Evolutionary conservation across 2,797 vertebrate species (phyloP).

Genomic region (Tachyglossus aculeatus): DNA sequence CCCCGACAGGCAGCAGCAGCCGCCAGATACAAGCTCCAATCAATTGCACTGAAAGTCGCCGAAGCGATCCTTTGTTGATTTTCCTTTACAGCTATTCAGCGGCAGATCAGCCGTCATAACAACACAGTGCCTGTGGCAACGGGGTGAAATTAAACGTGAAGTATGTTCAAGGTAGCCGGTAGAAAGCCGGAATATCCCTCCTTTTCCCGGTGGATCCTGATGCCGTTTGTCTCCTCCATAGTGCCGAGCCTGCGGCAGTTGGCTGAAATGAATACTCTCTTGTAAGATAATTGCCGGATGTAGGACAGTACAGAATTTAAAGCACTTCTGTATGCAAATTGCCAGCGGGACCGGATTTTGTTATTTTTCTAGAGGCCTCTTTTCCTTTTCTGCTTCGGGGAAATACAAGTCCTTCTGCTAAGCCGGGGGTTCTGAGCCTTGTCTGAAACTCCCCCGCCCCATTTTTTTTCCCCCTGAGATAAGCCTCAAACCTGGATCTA

Average conservation of each 20-base stretch:
- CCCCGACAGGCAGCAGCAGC: slow-evolving; percentile 60
- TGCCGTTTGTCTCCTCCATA: not conserved
- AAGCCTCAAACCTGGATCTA: slow-evolving; percentile 4
- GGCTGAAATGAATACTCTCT: slow-evolving; percentile 14
- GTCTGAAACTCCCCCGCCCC: not conserved
- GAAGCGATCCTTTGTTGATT: slow-evolving; percentile 62
- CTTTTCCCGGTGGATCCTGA: slow-evolving; percentile 15
- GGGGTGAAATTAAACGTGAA: slow-evolving; percentile 64
- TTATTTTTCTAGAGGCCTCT: slow-evolving; percentile 4
- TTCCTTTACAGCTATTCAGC: slow-evolving; percentile 60
- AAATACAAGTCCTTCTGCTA: not conserved
- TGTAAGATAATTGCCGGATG: slow-evolving; percentile 40
- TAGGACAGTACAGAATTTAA: slow-evolving; percentile 32
- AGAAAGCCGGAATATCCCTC: slow-evolving; percentile 33
- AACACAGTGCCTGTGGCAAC: slow-evolving; percentile 47
- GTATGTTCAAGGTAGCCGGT: slow-evolving; percentile 59
- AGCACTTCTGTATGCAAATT: slow-evolving; percentile 45
- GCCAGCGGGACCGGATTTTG: not conserved
- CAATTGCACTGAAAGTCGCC: slow-evolving; percentile 42
- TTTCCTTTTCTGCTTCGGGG: not conserved
- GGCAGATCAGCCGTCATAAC: slow-evolving; percentile 57
- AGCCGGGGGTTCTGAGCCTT: not conserved
- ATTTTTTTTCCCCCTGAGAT: not conserved
- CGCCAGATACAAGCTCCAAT: slow-evolving; percentile 48
- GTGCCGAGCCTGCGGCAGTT: slow-evolving; percentile 23